These are phyloP conservation scores for Galerucella pusilla DNA, from an alignment of 2,888 invertebrate species.

Conservation along the genomic window DNA sequence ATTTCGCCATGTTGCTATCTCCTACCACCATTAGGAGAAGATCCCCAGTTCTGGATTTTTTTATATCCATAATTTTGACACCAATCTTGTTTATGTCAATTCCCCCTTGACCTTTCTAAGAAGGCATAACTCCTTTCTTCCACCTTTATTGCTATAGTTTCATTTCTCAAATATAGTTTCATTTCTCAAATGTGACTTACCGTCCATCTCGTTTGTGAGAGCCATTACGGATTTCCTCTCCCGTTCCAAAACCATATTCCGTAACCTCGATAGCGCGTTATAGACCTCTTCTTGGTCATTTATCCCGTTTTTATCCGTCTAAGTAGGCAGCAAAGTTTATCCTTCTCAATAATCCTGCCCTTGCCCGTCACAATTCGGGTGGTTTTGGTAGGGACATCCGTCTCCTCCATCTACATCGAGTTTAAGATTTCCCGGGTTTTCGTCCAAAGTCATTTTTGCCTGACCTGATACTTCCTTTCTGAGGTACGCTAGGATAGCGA, in stretches of 20 bases:
- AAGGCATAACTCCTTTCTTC: conserved; percentile 15
- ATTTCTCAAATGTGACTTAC: neutral
- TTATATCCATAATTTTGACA: conserved; percentile 16
- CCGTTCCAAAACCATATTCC: conserved; percentile 1
- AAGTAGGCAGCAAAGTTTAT: neutral
- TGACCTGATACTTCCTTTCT: neutral
- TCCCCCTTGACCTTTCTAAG: conserved; percentile 18
- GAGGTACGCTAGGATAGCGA: neutral
- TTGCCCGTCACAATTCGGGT: neutral
- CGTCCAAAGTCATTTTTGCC: neutral
- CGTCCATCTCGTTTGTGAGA: neutral
- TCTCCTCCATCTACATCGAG: neutral
- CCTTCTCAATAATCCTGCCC: neutral
- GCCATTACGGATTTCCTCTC: neutral
- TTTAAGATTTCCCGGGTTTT: neutral
- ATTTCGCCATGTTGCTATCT: conserved; percentile 7
- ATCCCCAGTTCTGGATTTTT: conserved; percentile 10
- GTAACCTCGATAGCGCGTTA: neutral
- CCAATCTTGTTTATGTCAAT: conserved; percentile 13
- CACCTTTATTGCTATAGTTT: neutral
- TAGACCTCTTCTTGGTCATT: neutral
- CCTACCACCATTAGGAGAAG: conserved; percentile 22
- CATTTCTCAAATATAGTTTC: neutral
- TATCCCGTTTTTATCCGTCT: neutral
- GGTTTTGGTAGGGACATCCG: neutral